Percentiles rank a stretch among this genome's conserved stretches.
Evolutionary conservation across 2,888 invertebrate species (phyloP).

Genomic region (Tromatobia lineatoria): DNA sequence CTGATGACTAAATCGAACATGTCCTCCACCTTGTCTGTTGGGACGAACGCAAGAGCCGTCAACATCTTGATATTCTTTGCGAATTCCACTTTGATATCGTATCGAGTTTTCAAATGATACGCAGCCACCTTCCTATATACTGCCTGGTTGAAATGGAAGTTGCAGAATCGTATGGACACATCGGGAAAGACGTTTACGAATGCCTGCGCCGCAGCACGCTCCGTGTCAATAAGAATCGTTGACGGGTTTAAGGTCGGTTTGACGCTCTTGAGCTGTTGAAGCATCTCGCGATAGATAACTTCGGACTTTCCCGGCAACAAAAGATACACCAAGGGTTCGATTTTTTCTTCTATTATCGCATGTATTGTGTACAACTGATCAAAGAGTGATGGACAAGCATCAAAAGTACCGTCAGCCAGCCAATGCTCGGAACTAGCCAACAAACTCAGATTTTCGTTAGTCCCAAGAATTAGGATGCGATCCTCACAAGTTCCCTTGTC

Average conservation of each 20-base stretch:
- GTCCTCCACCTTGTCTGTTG: not conserved
- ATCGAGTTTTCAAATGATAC: conserved; percentile 4
- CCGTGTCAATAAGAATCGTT: conserved; percentile 21
- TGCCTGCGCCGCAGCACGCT: conserved; percentile 16
- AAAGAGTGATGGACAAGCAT: conserved; percentile 18
- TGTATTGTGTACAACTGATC: conserved; percentile 12
- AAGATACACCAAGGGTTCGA: not conserved
- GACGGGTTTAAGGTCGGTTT: conserved; percentile 3
- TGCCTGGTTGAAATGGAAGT: conserved; percentile 11
- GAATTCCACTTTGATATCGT: conserved; percentile 7
- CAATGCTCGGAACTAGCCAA: conserved; percentile 7
- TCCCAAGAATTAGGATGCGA: conserved; percentile 17
- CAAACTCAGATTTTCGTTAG: conserved; percentile 17
- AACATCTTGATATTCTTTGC: conserved; percentile 4
- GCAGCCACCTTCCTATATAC: not conserved
- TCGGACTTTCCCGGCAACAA: conserved; percentile 18
- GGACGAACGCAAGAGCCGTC: not conserved
- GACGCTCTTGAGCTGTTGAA: not conserved
- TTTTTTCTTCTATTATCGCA: not conserved
- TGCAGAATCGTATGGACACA: not conserved
- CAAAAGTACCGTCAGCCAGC: conserved; percentile 26
- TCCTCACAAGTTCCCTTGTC: conserved; percentile 1
- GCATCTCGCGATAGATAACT: not conserved
- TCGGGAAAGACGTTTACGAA: conserved; percentile 3
- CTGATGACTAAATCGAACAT: not conserved